phyloP scores from a whole-genome alignment of 1,140 invertebrate genomes.

The Acyrthosiphon pisum region DNA sequence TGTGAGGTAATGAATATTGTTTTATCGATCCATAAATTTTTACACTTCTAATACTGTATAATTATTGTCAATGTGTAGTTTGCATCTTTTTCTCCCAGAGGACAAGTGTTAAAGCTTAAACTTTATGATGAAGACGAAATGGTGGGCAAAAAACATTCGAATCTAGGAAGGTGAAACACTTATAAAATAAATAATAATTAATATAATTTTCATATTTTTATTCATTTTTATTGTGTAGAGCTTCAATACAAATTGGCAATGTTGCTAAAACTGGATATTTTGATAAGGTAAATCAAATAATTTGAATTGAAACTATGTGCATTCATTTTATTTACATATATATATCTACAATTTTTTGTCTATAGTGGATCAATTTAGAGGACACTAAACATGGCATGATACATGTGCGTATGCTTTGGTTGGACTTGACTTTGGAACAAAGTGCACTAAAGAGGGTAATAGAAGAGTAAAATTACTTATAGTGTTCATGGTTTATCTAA shows the following conservation, averaged over 20 bases:
- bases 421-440: conserved; percentile 76
- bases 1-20: conserved; percentile 77
- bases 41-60: background rate
- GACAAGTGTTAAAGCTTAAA: conserved; percentile 38
- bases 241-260: conserved; percentile 72
- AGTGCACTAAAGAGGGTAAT: conserved; percentile 78
- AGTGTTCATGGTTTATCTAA: background rate
- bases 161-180: conserved; percentile 53
- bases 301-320: background rate
- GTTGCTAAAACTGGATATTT: conserved; percentile 73
- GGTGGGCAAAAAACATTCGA: conserved; percentile 56
- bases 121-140: conserved; percentile 57
- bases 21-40: background rate
- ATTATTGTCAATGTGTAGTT: conserved; percentile 45
- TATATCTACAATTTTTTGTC: background rate
- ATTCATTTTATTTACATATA: too few relatives aligned
- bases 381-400: conserved; percentile 92
- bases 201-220: background rate
- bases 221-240: conserved; percentile 64
- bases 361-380: conserved; percentile 90
- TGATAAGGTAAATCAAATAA: conserved; percentile 69
- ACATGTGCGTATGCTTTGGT: conserved; percentile 86
- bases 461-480: conserved; percentile 58
- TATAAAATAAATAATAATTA: background rate
- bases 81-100: conserved; percentile 48